Evolutionary conservation across 2,888 invertebrate genomes (phyloP), one percentile per base, ranked within the genome.

Genomic region (Papilio demoleus): DNA sequence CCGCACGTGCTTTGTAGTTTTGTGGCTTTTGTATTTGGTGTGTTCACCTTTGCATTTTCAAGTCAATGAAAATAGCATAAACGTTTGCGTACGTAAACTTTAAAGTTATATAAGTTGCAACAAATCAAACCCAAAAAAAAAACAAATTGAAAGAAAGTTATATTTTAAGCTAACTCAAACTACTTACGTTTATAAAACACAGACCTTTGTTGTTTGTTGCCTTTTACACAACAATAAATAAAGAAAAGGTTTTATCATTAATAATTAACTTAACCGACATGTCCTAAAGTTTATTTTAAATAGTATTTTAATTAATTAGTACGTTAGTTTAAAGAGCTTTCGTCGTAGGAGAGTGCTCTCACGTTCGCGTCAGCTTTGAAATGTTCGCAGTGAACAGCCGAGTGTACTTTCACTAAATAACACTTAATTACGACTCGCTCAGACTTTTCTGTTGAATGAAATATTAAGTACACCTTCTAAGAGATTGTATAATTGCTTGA

Each of bases 371-470:
- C 50, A 68, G 68, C 64, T 50, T 38, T 64, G 64, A 68, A 68
- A 65, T 50, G 64, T 60, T 38, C 40, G 14, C 50, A 58, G 59
- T 47, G 59, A 68, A 68, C 64, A 40, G 64, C 22, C 40, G 31
- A 68, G 68, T 60, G 63, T 68, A 40, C 68, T 64, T 64, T 68
- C n/a, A 59, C 58, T 67, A 56, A 67, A 56, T 67, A 67, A 67
- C 61, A 56, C 56, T 62, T 67, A 56, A 62, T 56, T 42, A 34
- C 22, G 56, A 62, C 22, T 67, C 31, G 14, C 27, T 31, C 17
- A 42, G 2, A 61, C 53, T 53, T 67, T 60, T 42, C 62, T 47
- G 19, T 36, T 27, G 36, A 38, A 38, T 60, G n/a, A 24, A 45
- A 67, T 45, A 47, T 22, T 36, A n/a, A 38, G 14, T 42, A 65